Percentiles rank a stretch among this genome's conserved stretches.
Evolutionary conservation across 2,797 vertebrate genomes (phyloP).

Genomic region (Bryconaethiops microstoma): DNA sequence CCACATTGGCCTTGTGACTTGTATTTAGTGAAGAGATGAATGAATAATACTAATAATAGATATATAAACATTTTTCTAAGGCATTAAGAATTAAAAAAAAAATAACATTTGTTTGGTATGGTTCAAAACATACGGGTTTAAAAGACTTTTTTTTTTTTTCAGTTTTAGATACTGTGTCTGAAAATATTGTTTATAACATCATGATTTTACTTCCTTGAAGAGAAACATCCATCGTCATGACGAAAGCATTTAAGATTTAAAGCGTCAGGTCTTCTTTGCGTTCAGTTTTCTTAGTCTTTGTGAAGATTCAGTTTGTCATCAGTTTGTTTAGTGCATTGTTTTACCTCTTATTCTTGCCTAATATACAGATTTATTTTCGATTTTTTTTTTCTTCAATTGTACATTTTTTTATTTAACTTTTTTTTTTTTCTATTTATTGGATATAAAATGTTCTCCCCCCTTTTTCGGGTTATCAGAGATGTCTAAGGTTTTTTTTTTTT

Average conservation of each 20-base stretch:
- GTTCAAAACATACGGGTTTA: constrained; percentile 87
- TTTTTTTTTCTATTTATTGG: constrained; percentile 83
- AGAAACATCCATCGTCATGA: constrained; percentile 65
- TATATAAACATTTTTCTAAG: constrained; percentile 86
- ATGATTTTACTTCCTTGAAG: constrained; percentile 66
- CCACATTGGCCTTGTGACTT: constrained; percentile 86
- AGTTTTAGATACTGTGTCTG: constrained; percentile 68
- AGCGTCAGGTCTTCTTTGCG: constrained; percentile 67
- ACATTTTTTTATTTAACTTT: constrained; percentile 65
- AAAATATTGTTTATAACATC: constrained; percentile 67
- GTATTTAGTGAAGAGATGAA: constrained; percentile 84
- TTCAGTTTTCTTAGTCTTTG: constrained; percentile 51
- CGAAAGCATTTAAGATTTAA: constrained; percentile 57
- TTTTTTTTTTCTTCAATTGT: constrained; percentile 65
- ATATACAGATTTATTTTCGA: constrained; percentile 67
- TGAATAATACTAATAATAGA: constrained; percentile 85
- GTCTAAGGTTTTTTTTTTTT: constrained; percentile 58
- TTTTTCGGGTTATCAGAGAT: constrained; percentile 71
- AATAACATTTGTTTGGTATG: constrained; percentile 79
- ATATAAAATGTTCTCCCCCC: constrained; percentile 73
- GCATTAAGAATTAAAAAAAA: constrained; percentile 82
- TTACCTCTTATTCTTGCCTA: constrained; percentile 68
- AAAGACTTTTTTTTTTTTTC: constrained; percentile 66
- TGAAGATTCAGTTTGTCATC: constrained; percentile 60
- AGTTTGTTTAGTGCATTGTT: constrained; percentile 71